These are phyloP conservation scores for Nephila pilipes DNA, from an alignment of 1,140 invertebrate species.

Conservation along the genomic window DNA sequence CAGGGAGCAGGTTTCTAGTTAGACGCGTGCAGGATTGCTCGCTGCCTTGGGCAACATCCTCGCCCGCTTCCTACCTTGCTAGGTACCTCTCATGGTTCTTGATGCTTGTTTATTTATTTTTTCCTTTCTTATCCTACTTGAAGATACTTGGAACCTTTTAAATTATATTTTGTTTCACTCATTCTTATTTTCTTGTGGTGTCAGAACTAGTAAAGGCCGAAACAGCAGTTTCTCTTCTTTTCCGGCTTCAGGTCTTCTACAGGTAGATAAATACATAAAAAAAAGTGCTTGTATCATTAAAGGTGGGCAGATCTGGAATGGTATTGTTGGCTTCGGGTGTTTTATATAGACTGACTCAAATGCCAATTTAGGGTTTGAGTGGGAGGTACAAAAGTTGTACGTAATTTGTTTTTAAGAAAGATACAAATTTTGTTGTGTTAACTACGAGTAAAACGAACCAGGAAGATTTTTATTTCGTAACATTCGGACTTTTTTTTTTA, in stretches of 20 bases:
- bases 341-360: background rate
- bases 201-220: constrained; percentile 44
- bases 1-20: constrained; percentile 58
- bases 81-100: constrained; percentile 8
- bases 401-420: background rate
- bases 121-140: background rate
- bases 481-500: too few species aligned
- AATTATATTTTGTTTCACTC: constrained; percentile 49
- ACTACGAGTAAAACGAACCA: too few species aligned
- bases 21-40: constrained; percentile 63
- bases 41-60: constrained; percentile 3
- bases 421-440: too few species aligned
- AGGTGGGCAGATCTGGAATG: constrained; percentile 33
- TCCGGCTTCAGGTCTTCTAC: constrained; percentile 1
- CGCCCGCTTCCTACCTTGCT: constrained; percentile 60
- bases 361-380: background rate
- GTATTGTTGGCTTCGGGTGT: constrained; percentile 18
- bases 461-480: too few species aligned
- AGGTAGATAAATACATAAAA: background rate
- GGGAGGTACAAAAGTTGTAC: background rate
- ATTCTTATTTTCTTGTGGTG: constrained; percentile 41
- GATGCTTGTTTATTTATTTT: constrained; percentile 16
- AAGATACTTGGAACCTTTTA: constrained; percentile 29
- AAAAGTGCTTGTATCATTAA: background rate
- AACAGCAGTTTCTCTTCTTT: background rate